A percentile compares a stretch with the other conserved stretches of the same genome.
phyloP scores from a whole-genome alignment of 2,888 invertebrate species.

The Drosophila kambysellisi region DNA sequence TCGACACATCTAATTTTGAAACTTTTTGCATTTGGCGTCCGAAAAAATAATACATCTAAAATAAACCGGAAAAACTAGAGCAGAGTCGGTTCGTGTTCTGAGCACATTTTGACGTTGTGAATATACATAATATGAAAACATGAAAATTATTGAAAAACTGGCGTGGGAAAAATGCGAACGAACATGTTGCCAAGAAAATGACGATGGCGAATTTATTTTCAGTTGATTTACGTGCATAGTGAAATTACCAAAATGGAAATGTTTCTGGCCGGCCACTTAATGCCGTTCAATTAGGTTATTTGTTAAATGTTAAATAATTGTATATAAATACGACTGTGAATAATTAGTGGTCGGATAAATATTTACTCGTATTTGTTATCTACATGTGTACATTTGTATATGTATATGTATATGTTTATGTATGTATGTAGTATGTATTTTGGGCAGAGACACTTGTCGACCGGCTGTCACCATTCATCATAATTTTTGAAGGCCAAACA shows the following conservation, averaged over 20 bases:
- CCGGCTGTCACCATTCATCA: slow-evolving; percentile 74
- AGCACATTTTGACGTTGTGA: slow-evolving; percentile 52
- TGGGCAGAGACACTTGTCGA: slow-evolving; percentile 61
- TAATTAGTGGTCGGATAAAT: slow-evolving; percentile 45
- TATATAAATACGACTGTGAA: slow-evolving; percentile 48
- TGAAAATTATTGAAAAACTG: slow-evolving; percentile 36
- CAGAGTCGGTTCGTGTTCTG: slow-evolving; percentile 57
- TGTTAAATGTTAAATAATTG: slow-evolving; percentile 53
- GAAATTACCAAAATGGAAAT: slow-evolving; percentile 18
- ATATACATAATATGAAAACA: slow-evolving; percentile 44
- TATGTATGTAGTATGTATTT: background rate
- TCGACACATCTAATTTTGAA: slow-evolving; percentile 37
- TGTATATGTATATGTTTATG: background rate
- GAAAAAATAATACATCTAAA: slow-evolving; percentile 45
- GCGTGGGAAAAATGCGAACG: slow-evolving; percentile 70
- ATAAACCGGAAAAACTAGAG: slow-evolving; percentile 75
- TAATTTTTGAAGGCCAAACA: slow-evolving; percentile 68
- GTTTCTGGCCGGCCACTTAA: slow-evolving; percentile 34
- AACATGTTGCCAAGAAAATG: slow-evolving; percentile 69
- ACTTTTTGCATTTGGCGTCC: slow-evolving; percentile 38
- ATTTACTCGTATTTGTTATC: background rate
- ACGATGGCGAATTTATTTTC: slow-evolving; percentile 71
- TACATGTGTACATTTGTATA: background rate
- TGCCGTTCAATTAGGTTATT: slow-evolving; percentile 28
- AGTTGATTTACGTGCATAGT: slow-evolving; percentile 31